Conservation (phyloP, 2,888 invertebrate genomes). For the Heterodera filipjevi region DNA sequence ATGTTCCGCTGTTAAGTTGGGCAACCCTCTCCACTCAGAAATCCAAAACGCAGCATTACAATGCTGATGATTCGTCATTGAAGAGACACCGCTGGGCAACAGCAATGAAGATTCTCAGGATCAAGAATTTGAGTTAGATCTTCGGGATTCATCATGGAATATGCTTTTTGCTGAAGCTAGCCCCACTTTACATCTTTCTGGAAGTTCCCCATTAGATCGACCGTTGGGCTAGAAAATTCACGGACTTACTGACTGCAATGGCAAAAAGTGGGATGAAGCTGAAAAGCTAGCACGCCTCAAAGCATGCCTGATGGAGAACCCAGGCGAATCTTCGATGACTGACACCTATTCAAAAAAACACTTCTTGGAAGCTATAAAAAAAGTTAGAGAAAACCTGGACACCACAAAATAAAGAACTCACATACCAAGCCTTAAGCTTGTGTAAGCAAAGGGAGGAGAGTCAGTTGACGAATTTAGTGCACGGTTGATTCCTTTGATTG, state of each 20-base stretch:
- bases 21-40: no score
- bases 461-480: neutral
- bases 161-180: neutral
- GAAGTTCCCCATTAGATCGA: neutral
- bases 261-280: neutral
- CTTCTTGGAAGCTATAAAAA: neutral
- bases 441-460: neutral
- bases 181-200: neutral
- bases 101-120: neutral
- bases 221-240: neutral
- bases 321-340: neutral
- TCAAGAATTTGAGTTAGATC: neutral
- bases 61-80: neutral
- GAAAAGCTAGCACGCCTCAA: neutral
- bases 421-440: neutral
- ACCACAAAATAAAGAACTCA: neutral
- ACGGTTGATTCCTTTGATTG: neutral
- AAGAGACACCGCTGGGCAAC: neutral
- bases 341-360: neutral
- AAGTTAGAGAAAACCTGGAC: neutral
- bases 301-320: neutral
- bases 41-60: neutral
- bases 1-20: neutral
- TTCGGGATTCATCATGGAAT: neutral
- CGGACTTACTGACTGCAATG: neutral